These are phyloP conservation scores for Passer montanus DNA, from an alignment of 2,113 vertebrate species.

Conservation along the genomic window DNA sequence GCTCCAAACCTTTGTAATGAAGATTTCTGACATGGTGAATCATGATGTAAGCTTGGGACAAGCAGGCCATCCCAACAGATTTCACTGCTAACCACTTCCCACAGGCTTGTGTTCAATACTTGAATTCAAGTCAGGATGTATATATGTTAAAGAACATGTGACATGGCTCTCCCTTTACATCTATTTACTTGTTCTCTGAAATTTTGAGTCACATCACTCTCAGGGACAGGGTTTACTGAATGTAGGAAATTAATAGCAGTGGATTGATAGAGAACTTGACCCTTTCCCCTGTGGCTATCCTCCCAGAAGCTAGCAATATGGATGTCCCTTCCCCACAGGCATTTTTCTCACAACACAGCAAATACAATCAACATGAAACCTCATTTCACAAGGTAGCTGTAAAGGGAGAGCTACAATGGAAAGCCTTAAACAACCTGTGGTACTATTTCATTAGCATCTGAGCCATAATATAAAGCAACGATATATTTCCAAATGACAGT, in stretches of 20 bases:
- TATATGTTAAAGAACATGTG: not conserved
- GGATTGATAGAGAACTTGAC: not conserved
- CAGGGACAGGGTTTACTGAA: not conserved
- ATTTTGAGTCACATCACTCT: not conserved
- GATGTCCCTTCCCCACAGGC: not conserved
- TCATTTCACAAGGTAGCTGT: not conserved
- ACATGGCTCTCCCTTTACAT: not conserved
- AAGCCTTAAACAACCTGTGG: conserved; percentile 8
- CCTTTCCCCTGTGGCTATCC: not conserved
- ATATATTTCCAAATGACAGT: not conserved
- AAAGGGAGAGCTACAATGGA: not conserved
- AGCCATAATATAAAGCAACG: conserved; percentile 15
- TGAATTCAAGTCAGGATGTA: not conserved
- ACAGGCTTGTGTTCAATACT: not conserved
- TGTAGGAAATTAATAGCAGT: not conserved
- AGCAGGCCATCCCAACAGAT: not conserved
- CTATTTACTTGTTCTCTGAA: not conserved
- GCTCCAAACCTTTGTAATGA: not conserved
- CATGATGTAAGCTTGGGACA: not conserved
- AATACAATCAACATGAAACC: conserved; percentile 5
- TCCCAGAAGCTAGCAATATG: not conserved
- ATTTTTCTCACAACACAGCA: not conserved
- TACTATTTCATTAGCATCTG: conserved; percentile 40
- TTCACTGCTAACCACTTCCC: not conserved
- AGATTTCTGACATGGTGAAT: conserved; percentile 17